Conservation (phyloP, 2,888 invertebrate genomes). For the Danaus chrysippus region DNA sequence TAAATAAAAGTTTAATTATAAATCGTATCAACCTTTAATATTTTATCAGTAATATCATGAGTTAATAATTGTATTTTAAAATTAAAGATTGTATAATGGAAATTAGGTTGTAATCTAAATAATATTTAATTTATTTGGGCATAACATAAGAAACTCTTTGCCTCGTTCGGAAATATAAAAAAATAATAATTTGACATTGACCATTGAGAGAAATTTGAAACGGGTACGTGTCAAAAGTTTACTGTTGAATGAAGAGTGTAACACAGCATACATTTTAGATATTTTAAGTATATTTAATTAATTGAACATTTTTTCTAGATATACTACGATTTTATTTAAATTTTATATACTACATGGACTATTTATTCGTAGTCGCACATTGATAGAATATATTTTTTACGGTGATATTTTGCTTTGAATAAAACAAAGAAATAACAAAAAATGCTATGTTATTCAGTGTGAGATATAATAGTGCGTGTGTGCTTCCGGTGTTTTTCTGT, state of each 20-base stretch:
- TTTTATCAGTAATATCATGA: too few relatives aligned
- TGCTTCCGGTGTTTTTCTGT: slow-evolving; percentile 41
- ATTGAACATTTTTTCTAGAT: neutral
- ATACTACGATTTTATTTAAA: neutral
- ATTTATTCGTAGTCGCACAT: neutral
- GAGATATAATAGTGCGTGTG: slow-evolving; percentile 30
- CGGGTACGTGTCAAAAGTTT: slow-evolving; percentile 32
- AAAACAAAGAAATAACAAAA: slow-evolving; percentile 29
- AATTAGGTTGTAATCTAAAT: too few relatives aligned
- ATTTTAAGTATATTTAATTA: neutral
- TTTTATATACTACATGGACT: neutral
- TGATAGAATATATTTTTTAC: neutral
- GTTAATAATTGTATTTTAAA: too few relatives aligned
- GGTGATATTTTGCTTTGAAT: neutral
- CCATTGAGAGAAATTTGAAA: slow-evolving; percentile 22
- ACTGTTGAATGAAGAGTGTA: slow-evolving; percentile 22
- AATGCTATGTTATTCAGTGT: slow-evolving; percentile 38
- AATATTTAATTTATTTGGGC: too few relatives aligned
- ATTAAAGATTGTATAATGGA: too few relatives aligned
- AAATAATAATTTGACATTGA: slow-evolving; percentile 24
- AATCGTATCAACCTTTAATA: too few relatives aligned
- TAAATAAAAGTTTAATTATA: too few relatives aligned
- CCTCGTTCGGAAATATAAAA: neutral
- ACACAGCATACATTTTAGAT: slow-evolving; percentile 12
- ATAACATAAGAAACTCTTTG: neutral